Conservation (phyloP, 2,797 vertebrate species). For the Tadarida brasiliensis region DNA sequence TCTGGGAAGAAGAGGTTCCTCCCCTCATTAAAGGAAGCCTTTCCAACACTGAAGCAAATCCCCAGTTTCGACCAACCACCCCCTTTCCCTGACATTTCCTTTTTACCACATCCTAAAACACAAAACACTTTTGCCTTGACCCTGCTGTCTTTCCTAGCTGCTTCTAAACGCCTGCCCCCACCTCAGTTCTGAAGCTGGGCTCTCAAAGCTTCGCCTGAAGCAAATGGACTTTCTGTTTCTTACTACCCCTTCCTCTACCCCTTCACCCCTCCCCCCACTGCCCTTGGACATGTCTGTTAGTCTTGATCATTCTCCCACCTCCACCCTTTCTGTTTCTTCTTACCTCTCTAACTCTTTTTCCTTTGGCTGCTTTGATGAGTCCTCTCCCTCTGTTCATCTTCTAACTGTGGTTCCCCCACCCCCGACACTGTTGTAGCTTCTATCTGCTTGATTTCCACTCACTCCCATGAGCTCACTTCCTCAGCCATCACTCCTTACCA, state of each 20-base stretch:
- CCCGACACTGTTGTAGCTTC: background rate
- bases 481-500: background rate
- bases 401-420: background rate
- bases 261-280: fast-evolving
- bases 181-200: background rate
- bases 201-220: background rate
- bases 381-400: conserved; percentile 9
- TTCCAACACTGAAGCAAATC: background rate
- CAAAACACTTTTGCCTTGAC: background rate
- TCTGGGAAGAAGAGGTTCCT: background rate
- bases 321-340: background rate
- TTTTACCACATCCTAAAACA: background rate
- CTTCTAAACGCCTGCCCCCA: background rate
- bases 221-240: background rate
- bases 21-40: background rate
- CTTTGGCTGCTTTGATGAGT: background rate
- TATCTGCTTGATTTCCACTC: background rate
- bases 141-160: background rate
- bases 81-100: background rate
- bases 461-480: background rate
- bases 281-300: too few species aligned
- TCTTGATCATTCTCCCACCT: background rate
- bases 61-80: background rate
- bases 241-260: too few species aligned
- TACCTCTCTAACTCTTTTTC: background rate